Base-by-base conservation (phyloP, 2,888 invertebrate genomes). In the Parnassius glacialis region DNA sequence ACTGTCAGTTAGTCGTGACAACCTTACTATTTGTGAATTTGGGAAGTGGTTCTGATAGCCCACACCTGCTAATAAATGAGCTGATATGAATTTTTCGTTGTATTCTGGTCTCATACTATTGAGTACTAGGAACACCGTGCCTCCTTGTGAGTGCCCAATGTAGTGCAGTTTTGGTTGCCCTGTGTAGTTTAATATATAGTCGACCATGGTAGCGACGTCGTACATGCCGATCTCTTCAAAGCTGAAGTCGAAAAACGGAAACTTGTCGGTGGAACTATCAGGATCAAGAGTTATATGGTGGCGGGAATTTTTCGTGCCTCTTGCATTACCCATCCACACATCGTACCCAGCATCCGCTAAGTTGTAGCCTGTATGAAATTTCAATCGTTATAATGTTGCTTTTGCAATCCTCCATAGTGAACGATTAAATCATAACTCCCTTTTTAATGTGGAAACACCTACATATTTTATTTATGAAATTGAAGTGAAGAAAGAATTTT, bases 291-390 rank as follows among this genome's bases (percentile, higher is more conserved):
- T 68, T 10, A 72, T 59, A 73, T 97, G 96, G 1, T 81, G 85
- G 41, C 92, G 91, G 1, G 94, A 94, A 79, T 95, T 95, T 0
- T 90, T 92, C 78, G 95, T 96, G 2, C 97, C 97, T 61, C 97
- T 89, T 11, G 94, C 93, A 80, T 97, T 97, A 1, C 96, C 96
- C 75, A 97, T 75, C 97, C 97, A 97, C 0, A 95, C 94, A 73
- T 95, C 95, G 70, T 93, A 95, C 0, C 95, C 95, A 16, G 85
- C 85, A 67, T 95, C 94, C 0, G 94, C 92, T 52, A 95, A 88
- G 75, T 94, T 92, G 85, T 92, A 95, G 70, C 85, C 97, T 96
- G 72, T 0, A 48, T 34, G 7, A 34, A 34, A 34, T 34, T 34
- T 34, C 5, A 34, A 34, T 34, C 34, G 1, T 34, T 34, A 34